Percentiles rank a stretch among this genome's conserved stretches.
Conservation (phyloP, 2,113 vertebrate genomes). For the Anser cygnoides region DNA sequence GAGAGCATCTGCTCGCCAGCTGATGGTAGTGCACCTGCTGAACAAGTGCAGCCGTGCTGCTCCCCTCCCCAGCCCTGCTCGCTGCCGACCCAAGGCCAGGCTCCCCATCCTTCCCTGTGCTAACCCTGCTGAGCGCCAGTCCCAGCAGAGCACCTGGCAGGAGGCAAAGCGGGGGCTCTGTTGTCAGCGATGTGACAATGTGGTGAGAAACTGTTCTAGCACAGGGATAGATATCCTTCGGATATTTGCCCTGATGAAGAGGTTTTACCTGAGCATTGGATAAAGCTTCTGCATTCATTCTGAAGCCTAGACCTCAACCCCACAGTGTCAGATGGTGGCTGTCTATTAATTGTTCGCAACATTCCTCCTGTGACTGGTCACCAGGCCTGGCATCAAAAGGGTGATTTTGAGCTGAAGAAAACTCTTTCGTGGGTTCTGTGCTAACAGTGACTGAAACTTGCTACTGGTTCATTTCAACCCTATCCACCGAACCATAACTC, state of each 20-base stretch:
- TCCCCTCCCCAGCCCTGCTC: neutral
- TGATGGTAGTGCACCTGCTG: neutral
- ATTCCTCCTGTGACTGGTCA: conserved; percentile 2
- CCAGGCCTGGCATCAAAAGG: conserved; percentile 6
- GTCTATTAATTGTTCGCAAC: neutral
- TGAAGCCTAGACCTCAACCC: neutral
- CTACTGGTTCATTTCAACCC: conserved; percentile 50
- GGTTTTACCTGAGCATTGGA: neutral
- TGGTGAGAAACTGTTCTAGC: neutral
- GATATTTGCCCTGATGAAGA: neutral
- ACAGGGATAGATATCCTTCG: neutral
- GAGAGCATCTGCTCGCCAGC: neutral
- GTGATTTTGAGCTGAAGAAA: conserved; percentile 12
- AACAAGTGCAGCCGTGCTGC: neutral
- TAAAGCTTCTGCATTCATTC: neutral
- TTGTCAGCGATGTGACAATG: neutral
- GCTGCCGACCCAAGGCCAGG: neutral
- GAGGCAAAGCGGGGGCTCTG: neutral
- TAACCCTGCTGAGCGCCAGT: neutral
- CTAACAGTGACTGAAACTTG: neutral
- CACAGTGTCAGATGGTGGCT: neutral
- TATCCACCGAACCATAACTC: conserved; percentile 40
- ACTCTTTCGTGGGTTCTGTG: neutral
- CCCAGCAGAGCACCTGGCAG: neutral
- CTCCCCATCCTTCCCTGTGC: neutral